Evolutionary conservation across 2,888 invertebrate genomes (phyloP), one percentile per base, ranked within the genome.

Genomic region (Calliphora vomitoria): DNA sequence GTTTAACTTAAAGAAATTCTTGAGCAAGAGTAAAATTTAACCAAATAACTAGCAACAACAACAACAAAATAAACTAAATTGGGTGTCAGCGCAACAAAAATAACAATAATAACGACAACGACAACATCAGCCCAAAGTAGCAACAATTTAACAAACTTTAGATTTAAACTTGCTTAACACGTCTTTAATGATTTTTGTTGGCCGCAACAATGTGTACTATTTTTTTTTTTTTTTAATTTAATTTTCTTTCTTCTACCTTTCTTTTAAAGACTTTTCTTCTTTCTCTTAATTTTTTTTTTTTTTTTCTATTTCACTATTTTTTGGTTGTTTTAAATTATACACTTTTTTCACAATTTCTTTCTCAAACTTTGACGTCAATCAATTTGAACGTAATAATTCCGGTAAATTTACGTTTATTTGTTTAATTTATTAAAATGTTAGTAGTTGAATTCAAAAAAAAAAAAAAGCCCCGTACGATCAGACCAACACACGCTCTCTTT

Each of bases 401-500:
- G 44, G 35, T 64, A 71, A 72, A 64, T 78, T 78, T 64, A 55
- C 53, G 53, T 58, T 66, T 58, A 47, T 60, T 74, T 60, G 5
- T 55, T n/a, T 62, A 11, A n/a, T 76, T 58, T 25, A 64, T 75
- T 1, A 53, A 41, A 41, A 62, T 15, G 25, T 13, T 71, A 50
- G 71, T 71, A 35, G 31, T 44, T 44, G 44, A 44, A 44, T 50
- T 76, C 44, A 41, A 72, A 8, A 13, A 50, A 25, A 68, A 69
- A 78, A 47, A 47, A 13, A 35, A 15, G 64, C 6, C 6, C 75
- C 71, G 76, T 71, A 55, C 83, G 66, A 87, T 89, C 88, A 89
- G 66, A 87, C 90, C 88, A 89, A 88, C 90, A 89, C 91, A 91
- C 92, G 91, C 92, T 93, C 93, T 93, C 92, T 92, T 92, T 93